phyloP scores from a whole-genome alignment of 2,797 vertebrate species.

The Megaceryle alcyon region DNA sequence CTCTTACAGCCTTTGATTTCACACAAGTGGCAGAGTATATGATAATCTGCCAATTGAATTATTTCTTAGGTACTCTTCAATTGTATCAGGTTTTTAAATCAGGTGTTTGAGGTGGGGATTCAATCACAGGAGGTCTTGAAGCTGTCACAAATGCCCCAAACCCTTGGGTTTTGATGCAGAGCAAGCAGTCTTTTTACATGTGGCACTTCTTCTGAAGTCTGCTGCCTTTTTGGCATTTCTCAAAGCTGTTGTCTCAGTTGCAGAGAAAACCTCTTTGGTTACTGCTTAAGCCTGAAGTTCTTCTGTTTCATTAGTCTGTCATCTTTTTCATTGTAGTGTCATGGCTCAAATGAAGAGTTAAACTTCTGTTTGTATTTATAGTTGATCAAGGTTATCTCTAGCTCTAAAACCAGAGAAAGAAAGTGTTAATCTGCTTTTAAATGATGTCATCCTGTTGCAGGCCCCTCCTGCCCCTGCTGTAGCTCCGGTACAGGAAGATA shows the following conservation, averaged over 20 bases:
- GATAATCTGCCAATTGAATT: not conserved
- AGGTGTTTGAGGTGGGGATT: not conserved
- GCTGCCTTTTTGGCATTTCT: not conserved
- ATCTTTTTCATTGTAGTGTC: not conserved
- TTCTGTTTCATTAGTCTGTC: not conserved
- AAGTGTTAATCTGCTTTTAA: not conserved
- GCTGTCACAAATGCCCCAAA: not conserved
- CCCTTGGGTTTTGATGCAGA: not conserved
- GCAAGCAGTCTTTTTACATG: not conserved
- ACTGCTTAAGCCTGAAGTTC: not conserved
- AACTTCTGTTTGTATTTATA: not conserved
- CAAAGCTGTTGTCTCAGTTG: not conserved
- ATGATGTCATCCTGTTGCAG: not conserved
- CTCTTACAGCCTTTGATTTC: not conserved
- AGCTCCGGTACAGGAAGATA: constrained; percentile 73
- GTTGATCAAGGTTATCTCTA: not conserved
- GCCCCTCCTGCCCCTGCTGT: constrained; percentile 67
- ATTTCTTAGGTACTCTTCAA: not conserved
- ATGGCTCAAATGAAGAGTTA: not conserved
- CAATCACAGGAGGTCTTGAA: not conserved
- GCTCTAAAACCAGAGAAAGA: not conserved
- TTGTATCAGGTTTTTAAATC: not conserved
- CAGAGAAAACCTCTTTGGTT: not conserved
- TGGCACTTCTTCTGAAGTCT: not conserved
- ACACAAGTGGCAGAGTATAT: not conserved